These are phyloP conservation scores for Camelus dromedarius DNA, from an alignment of 2,113 vertebrate species.

Conservation along the genomic window DNA sequence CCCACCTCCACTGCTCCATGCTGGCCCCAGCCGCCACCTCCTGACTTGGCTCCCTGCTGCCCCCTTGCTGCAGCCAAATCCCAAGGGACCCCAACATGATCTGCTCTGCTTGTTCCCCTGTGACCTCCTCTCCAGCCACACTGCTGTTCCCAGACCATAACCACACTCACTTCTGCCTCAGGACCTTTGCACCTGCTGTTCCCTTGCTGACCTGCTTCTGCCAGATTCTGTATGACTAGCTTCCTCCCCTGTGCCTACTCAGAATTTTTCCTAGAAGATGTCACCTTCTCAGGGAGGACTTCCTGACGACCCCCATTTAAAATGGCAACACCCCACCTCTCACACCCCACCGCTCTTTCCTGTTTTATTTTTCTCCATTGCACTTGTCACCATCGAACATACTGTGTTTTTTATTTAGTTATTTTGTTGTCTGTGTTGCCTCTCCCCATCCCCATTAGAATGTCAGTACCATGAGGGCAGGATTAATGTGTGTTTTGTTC, in stretches of 20 bases:
- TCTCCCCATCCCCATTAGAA: background rate
- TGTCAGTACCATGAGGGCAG: no score
- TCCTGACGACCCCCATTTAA: background rate
- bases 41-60: background rate
- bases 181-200: background rate
- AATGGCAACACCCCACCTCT: rapidly evolving
- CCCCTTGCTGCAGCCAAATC: background rate
- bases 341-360: background rate
- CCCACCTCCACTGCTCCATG: rapidly evolving
- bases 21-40: background rate
- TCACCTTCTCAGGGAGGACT: background rate
- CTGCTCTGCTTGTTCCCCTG: background rate
- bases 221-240: background rate
- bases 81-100: no score
- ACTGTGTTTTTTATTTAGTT: background rate
- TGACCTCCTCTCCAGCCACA: background rate
- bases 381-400: background rate
- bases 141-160: background rate
- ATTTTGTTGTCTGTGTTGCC: background rate
- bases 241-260: background rate
- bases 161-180: background rate
- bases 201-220: background rate
- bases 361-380: background rate
- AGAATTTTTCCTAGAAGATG: background rate
- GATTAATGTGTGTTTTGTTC: background rate